Evolutionary conservation across 1,140 invertebrate genomes (phyloP).

Genomic region (Drosophila serrata): DNA sequence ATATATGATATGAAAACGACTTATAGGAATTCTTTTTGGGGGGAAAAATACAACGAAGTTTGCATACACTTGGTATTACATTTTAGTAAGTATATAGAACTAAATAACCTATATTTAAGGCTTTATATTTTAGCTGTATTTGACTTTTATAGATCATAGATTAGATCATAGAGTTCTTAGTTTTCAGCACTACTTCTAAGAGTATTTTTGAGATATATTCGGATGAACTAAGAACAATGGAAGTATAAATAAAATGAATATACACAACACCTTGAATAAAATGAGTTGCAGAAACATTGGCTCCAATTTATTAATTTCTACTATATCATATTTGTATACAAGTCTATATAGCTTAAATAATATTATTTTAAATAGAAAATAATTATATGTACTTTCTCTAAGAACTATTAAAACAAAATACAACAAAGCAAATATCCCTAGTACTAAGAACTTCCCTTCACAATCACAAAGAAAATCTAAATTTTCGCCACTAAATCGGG

Average conservation of each 20-base stretch:
- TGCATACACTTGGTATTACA: constrained; percentile 3
- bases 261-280: background rate
- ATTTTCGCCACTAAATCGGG: background rate
- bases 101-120: no score
- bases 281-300: no score
- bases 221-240: background rate
- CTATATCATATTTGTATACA: background rate
- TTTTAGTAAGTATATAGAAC: no score
- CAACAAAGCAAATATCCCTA: background rate
- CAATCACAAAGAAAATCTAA: constrained; percentile 16
- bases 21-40: constrained; percentile 10
- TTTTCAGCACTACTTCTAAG: background rate
- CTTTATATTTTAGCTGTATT: background rate
- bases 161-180: background rate
- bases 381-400: background rate
- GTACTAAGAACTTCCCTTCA: background rate
- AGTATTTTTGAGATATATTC: background rate
- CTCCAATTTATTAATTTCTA: background rate
- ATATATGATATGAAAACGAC: constrained; percentile 35
- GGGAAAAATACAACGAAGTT: background rate
- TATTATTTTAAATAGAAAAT: background rate
- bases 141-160: no score
- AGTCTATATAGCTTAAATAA: background rate
- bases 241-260: no score
- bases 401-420: background rate